Base-by-base conservation (phyloP, 2,113 vertebrate species). In the Dissostichus mawsoni region DNA sequence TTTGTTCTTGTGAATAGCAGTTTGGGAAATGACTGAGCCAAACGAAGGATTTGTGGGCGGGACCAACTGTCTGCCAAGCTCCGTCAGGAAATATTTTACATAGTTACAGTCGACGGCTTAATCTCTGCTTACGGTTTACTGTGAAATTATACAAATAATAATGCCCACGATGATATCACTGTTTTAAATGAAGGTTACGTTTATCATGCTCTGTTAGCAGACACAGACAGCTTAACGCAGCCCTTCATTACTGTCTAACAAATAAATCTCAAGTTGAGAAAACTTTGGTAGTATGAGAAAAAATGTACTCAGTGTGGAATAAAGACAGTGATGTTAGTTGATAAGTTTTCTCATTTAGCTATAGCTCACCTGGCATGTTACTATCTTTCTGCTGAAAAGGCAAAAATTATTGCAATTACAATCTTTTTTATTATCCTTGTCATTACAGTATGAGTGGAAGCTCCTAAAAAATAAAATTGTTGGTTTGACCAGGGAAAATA, bases 1-100 rank as follows among this genome's bases (percentile, higher is more conserved):
- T 81, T 79, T 69, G 29, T 67, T 80, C 56, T 41, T 62, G 3
- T 79, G 55, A 69, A 79, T 52, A 16, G 9, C 44, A 45, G 13
- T 74, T 78, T 69, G 50, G 56, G 58, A 55, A 55, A 69, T 16
- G 20, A 68, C 72, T 47, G 23, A 57, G 58, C 41, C 3, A 14
- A 17, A 52, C 41, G 0, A 41, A 61, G 11, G 20, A 17, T 76
- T 65, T 75, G 70, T 67, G 66, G 50, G 45, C 36, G 62, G n/a
- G 25, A 50, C 44, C 18, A 45, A 74, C 13, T 58, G 29, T 63
- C 51, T 52, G 58, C 61, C 56, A 76, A 74, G 56, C 13, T 57
- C 52, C 78, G 66, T 64, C 52, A 47, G 13, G 10, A 69, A 74
- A 59, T 64, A 72, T 75, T 33, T 47, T 61, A 73, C 44, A 57